Base-by-base conservation (phyloP, 2,797 vertebrate species). In the Florisuga fusca region DNA sequence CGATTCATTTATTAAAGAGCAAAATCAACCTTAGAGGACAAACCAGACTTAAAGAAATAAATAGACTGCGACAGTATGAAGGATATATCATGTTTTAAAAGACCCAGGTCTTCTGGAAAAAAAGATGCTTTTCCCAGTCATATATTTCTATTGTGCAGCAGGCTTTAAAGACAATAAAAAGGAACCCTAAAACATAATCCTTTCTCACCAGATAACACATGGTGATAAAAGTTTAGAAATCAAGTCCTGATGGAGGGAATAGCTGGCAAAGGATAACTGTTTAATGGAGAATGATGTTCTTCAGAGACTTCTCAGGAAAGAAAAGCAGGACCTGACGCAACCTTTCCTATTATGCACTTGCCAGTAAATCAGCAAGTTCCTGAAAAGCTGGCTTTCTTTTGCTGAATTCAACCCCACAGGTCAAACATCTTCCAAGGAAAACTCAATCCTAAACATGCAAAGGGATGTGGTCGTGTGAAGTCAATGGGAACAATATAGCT, bases 21-120 rank as follows among this genome's bases (percentile, higher is more conserved):
- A 74, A 88, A 97, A 94, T 94, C 45, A 95, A 95, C 93, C 74
- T 88, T 15, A 31, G 50, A 94, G 54, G 63, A 91, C 67, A 94
- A 86, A 67, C 34, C 41, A 95, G 57, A 68, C 31, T 51, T 8
- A 59, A 55, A 94, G 43, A 96, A 95, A 97, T 76, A 96, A 97
- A 97, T 90, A 84, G 71, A 36, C 45, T 41, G 34, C 13, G 1
- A 77, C 5, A 14, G 34, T 43, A 66, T 2, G 8, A 83, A 61
- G 31, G 57, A 66, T 74, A 48, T 61, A 87, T 16, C 3, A 45
- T 36, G 19, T 89, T 91, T 93, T 55, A 89, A 88, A 96, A 92
- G 61, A 95, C 93, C 26, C 50, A 86, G 9, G 13, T 75, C 71
- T 81, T 73, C 59, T 66, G 21, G 13, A 68, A 54, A 73, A 68